phyloP scores from a whole-genome alignment of 2,888 invertebrate species.

The Dexiosoma caninum region DNA sequence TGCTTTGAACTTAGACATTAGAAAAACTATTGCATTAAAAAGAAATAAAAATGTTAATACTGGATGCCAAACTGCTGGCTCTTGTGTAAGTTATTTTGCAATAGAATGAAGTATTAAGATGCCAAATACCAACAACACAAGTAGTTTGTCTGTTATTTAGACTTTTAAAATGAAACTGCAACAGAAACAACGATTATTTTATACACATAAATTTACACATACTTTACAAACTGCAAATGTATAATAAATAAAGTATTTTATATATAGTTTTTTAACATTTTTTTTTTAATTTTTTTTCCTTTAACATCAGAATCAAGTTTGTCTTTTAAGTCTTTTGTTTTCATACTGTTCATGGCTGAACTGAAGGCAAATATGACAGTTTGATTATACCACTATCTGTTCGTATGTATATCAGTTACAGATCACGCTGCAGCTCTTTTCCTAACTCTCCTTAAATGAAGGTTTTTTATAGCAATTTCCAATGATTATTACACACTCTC shows the following conservation, averaged over 20 bases:
- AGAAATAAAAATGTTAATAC: background rate
- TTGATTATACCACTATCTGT: background rate
- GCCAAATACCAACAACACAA: slow-evolving; percentile 26
- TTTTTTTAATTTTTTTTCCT: background rate
- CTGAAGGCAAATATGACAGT: slow-evolving; percentile 17
- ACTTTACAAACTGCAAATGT: background rate
- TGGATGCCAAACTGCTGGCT: background rate
- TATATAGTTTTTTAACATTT: no score
- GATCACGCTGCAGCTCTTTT: background rate
- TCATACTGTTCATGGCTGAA: background rate
- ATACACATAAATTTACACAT: slow-evolving; percentile 1
- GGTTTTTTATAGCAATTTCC: slow-evolving; percentile 24
- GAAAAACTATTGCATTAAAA: background rate
- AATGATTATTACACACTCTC: background rate
- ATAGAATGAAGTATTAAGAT: slow-evolving; percentile 7
- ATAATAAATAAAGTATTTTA: background rate
- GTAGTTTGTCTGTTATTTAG: slow-evolving; percentile 11
- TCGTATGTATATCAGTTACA: background rate
- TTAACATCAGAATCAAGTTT: slow-evolving; percentile 46
- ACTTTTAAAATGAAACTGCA: slow-evolving; percentile 17
- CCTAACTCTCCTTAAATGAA: background rate
- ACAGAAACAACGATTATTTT: background rate
- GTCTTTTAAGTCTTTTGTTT: slow-evolving; percentile 45
- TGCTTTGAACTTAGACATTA: slow-evolving; percentile 35
- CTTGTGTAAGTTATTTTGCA: slow-evolving; percentile 11